Conservation (phyloP, 1,140 invertebrate genomes). For the Drosophila teissieri region DNA sequence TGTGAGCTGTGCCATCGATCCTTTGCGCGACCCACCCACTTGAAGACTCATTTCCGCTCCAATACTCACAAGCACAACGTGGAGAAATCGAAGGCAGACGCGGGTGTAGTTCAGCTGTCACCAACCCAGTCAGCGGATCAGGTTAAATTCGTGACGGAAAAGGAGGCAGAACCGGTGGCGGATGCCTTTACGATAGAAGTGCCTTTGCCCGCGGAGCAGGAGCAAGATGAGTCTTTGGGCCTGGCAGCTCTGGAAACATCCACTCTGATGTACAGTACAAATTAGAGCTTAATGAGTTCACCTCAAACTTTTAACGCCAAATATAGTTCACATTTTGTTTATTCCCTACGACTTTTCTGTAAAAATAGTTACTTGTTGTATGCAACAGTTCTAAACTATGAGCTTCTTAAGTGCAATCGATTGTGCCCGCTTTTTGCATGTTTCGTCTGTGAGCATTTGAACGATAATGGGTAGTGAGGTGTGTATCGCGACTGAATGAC, state of each 20-base stretch:
- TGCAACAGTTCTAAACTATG: not conserved
- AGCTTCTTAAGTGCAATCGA: not conserved
- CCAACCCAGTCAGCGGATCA: slow-evolving; percentile 11
- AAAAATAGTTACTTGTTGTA: not conserved
- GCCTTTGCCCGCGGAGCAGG: slow-evolving; percentile 29
- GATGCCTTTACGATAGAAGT: slow-evolving; percentile 29
- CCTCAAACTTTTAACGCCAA: slow-evolving; percentile 18
- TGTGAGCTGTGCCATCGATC: slow-evolving; percentile 67
- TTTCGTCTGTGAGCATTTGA: slow-evolving; percentile 62
- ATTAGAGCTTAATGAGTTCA: slow-evolving; percentile 6
- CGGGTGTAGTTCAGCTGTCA: slow-evolving; percentile 7
- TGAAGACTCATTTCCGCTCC: slow-evolving; percentile 67
- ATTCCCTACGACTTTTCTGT: not conserved
- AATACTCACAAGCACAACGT: slow-evolving; percentile 70
- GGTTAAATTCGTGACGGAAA: not conserved
- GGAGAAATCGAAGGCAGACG: slow-evolving; percentile 40
- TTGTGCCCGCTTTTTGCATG: slow-evolving; percentile 13
- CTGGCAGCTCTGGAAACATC: slow-evolving; percentile 11
- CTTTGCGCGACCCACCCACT: slow-evolving; percentile 60
- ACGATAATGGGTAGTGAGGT: slow-evolving; percentile 55
- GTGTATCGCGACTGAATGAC: slow-evolving; percentile 53
- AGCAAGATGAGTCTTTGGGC: slow-evolving; percentile 19
- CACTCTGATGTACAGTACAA: slow-evolving; percentile 34
- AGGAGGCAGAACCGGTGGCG: slow-evolving; percentile 3
- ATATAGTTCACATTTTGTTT: slow-evolving; percentile 6